Conservation (phyloP, 2,113 vertebrate species). For the Oncorhynchus clarkii region DNA sequence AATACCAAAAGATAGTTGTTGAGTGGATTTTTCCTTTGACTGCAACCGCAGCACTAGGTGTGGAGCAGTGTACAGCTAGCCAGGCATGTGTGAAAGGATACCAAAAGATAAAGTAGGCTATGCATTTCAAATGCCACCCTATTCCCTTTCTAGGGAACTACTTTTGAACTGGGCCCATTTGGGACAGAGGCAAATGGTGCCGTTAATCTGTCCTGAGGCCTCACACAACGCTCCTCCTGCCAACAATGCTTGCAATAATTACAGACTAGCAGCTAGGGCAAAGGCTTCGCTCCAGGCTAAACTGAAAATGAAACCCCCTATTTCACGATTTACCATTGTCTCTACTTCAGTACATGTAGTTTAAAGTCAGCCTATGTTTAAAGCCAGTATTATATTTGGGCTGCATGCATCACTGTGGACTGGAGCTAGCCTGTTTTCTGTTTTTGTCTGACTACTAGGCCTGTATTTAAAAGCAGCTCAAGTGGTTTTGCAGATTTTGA, state of each 20-base stretch:
- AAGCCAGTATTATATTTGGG: slow-evolving; percentile 66
- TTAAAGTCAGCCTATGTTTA: slow-evolving; percentile 53
- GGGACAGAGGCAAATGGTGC: slow-evolving; percentile 24
- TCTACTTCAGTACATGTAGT: slow-evolving; percentile 29
- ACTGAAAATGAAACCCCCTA: slow-evolving; percentile 64
- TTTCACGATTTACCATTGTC: slow-evolving; percentile 64
- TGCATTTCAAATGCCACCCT: no score
- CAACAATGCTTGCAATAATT: slow-evolving; percentile 69
- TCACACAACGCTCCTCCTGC: slow-evolving; percentile 50
- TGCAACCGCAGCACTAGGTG: no score
- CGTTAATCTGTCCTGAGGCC: slow-evolving; percentile 56
- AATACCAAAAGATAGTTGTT: no score
- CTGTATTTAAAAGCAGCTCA: background rate
- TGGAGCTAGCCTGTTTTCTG: slow-evolving; percentile 46
- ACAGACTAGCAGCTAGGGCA: slow-evolving; percentile 60
- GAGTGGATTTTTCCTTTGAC: no score
- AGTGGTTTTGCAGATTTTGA: background rate
- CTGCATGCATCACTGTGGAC: background rate
- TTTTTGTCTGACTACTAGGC: slow-evolving; percentile 10
- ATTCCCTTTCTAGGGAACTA: no score
- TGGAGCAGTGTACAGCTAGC: no score
- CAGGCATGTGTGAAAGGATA: no score
- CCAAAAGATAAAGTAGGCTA: no score
- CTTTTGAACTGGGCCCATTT: no score
- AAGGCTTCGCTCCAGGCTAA: slow-evolving; percentile 59